Conservation (phyloP, 2,888 invertebrate species). For the Cremastinae sp. region DNA sequence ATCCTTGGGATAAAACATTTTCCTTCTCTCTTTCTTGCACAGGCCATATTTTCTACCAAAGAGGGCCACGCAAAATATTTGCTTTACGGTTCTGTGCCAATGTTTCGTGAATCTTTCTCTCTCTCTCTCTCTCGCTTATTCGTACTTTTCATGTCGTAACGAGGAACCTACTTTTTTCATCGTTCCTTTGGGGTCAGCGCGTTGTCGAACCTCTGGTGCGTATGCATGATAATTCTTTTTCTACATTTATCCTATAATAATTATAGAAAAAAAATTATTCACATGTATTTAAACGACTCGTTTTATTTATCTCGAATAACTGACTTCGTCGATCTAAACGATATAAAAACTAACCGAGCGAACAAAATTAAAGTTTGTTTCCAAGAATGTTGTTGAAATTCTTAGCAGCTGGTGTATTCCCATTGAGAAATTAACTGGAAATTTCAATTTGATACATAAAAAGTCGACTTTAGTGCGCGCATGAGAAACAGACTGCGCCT, state of each 20-base stretch:
- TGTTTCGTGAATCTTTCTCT: slow-evolving; percentile 24
- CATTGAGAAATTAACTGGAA: no score
- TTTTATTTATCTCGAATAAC: no score
- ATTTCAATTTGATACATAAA: no score
- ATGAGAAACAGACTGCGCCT: no score
- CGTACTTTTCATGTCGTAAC: slow-evolving; percentile 33
- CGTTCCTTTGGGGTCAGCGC: slow-evolving; percentile 48
- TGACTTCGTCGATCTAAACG: no score
- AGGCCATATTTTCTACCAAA: slow-evolving; percentile 45
- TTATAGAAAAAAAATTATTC: neutral
- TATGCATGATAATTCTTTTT: neutral
- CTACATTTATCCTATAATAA: neutral
- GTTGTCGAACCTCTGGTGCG: slow-evolving; percentile 22
- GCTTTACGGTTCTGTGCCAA: slow-evolving; percentile 49
- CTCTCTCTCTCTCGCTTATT: slow-evolving; percentile 26
- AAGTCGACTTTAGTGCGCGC: no score
- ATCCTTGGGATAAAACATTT: slow-evolving; percentile 55
- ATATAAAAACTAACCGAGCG: no score
- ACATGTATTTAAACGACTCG: no score
- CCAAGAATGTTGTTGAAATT: no score
- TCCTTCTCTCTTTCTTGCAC: slow-evolving; percentile 9
- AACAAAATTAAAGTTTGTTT: no score
- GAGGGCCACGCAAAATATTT: slow-evolving; percentile 56
- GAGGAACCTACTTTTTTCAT: slow-evolving; percentile 41
- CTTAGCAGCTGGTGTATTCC: no score